phyloP scores from a whole-genome alignment of 2,888 invertebrate genomes.

The Xestoiulus laeticollis region DNA sequence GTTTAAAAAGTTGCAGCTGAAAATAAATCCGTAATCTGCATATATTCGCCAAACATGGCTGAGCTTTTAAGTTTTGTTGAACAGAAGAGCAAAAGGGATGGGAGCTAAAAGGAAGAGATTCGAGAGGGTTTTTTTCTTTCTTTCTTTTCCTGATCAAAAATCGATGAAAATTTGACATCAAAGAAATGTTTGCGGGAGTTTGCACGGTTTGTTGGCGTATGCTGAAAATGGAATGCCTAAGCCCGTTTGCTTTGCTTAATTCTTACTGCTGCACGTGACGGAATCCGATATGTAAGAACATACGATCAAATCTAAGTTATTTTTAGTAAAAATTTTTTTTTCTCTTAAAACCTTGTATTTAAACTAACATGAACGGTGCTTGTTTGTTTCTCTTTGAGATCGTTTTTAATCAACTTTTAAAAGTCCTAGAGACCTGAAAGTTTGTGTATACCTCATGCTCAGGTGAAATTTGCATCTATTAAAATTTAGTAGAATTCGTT shows the following conservation, averaged over 20 bases:
- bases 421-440: too few species aligned
- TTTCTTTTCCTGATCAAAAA: slow-evolving; percentile 2
- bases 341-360: too few species aligned
- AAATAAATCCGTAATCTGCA: slow-evolving; percentile 21
- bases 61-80: background rate
- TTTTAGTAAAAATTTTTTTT: too few species aligned
- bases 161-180: slow-evolving; percentile 12
- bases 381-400: too few species aligned
- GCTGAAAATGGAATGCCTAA: too few species aligned
- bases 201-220: background rate
- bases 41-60: slow-evolving; percentile 9
- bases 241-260: background rate
- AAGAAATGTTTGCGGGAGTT: background rate
- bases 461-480: too few species aligned
- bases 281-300: too few species aligned
- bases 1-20: slow-evolving; percentile 20
- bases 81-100: background rate
- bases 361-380: too few species aligned
- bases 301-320: too few species aligned
- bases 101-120: background rate
- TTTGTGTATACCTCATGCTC: too few species aligned
- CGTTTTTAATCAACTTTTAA: too few species aligned
- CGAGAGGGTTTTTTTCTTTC: background rate
- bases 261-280: background rate
- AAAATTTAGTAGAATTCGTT: too few species aligned